Percentiles rank a stretch among this genome's conserved stretches.
Evolutionary conservation across 1,140 invertebrate genomes (phyloP).

Genomic region (Drosophila subpulchrella): DNA sequence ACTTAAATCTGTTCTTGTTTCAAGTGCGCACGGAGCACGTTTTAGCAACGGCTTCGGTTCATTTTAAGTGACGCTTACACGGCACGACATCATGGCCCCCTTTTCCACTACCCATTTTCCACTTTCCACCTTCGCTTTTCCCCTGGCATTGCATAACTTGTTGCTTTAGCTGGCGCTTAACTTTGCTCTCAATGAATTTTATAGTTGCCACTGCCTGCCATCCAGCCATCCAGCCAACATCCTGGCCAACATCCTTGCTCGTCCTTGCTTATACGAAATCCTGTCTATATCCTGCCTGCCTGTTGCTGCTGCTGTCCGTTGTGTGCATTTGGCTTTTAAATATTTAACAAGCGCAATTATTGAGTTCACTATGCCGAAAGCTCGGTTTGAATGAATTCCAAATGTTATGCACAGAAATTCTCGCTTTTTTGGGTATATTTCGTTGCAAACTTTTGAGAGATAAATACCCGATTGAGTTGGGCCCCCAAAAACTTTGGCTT

Average conservation of each 20-base stretch:
- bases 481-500: not conserved
- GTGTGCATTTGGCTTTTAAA: slow-evolving; percentile 64
- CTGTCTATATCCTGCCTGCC: slow-evolving; percentile 20
- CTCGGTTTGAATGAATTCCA: slow-evolving; percentile 61
- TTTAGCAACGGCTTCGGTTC: slow-evolving; percentile 64
- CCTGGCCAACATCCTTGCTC: slow-evolving; percentile 5
- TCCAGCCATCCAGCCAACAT: slow-evolving; percentile 16
- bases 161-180: slow-evolving; percentile 70
- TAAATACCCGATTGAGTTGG: slow-evolving; percentile 13
- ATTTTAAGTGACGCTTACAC: slow-evolving; percentile 77
- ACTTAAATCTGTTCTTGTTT: slow-evolving; percentile 79
- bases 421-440: slow-evolving; percentile 3
- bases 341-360: slow-evolving; percentile 77
- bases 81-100: slow-evolving; percentile 53
- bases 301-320: slow-evolving; percentile 30
- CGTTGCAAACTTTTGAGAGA: slow-evolving; percentile 19
- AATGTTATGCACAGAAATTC: slow-evolving; percentile 37
- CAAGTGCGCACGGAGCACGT: slow-evolving; percentile 68
- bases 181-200: slow-evolving; percentile 83
- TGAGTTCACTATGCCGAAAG: slow-evolving; percentile 52
- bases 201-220: slow-evolving; percentile 62
- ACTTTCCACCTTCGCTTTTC: not conserved
- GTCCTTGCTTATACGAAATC: slow-evolving; percentile 53
- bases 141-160: slow-evolving; percentile 55
- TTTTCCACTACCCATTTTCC: not conserved